Evolutionary conservation across 2,797 vertebrate species (phyloP), one percentile per base, ranked within the genome.

Genomic region (Leuciscus waleckii): DNA sequence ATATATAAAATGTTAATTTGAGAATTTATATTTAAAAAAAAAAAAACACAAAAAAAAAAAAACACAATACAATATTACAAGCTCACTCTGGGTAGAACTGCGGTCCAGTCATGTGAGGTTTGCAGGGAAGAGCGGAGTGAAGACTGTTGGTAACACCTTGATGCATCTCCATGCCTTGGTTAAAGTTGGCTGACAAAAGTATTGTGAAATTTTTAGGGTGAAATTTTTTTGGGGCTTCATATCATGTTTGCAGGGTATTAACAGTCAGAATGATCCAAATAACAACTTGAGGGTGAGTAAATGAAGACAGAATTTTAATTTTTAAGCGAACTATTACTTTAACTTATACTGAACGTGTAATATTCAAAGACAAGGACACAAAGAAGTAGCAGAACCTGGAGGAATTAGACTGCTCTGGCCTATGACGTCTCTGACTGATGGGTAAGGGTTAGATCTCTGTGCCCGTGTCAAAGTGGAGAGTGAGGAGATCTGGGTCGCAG

Each of bases 41-140:
- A 23, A 54, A 17, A 1, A 13, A 43, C n/a, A n/a, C n/a, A n/a
- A n/a, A n/a, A 14, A 46, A 11, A 1, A 17, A 21, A 2, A 21
- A 54, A 1, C 1, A 56, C 21, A 56, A 4, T 56, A 5, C 32
- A 63, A 68, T 16, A 67, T 49, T 23, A 16, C 43, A 56, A 75
- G 19, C 87, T 94, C 92, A 97, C 96, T 95, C 95, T 92, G 94
- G 90, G 83, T 93, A 92, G 90, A 91, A 94, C 86, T 92, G 93
- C 87, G 92, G 82, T 87, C 91, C 92, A 65, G 93, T 90, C 81
- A 93, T 87, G 87, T 92, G 93, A 90, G 92, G 61, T 93, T 85
- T 65, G 94, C 91, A 81, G 90, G 87, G 91, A 93, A 94, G 8
- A 73, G 90, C 19, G 14, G 89, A 87, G 86, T 93, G 93, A 46